These are phyloP conservation scores for Endotricha flammealis DNA, from an alignment of 2,888 invertebrate genomes.

Conservation along the genomic window DNA sequence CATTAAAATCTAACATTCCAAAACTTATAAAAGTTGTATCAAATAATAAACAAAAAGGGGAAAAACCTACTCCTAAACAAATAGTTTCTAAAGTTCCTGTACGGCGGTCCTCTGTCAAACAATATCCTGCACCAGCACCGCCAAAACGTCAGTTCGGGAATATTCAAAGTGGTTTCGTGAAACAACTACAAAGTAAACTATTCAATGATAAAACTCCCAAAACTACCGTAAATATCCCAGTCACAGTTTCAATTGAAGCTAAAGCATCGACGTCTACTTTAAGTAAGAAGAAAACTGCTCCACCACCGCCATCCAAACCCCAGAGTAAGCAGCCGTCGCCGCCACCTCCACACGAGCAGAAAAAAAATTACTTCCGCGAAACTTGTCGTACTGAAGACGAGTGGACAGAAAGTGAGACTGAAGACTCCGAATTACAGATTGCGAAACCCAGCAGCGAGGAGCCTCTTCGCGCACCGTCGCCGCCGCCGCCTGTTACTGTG, in stretches of 20 bases:
- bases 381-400: conserved; percentile 82
- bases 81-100: conserved; percentile 62
- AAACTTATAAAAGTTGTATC: conserved; percentile 51
- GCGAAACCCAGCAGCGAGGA: conserved; percentile 35
- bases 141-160: conserved; percentile 68
- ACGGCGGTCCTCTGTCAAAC: conserved; percentile 56
- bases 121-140: conserved; percentile 62
- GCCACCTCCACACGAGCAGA: conserved; percentile 39
- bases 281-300: conserved; percentile 57
- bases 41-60: conserved; percentile 47
- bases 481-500: conserved; percentile 61
- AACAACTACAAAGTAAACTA: conserved; percentile 64
- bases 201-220: conserved; percentile 50
- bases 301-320: conserved; percentile 41
- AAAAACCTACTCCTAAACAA: conserved; percentile 53
- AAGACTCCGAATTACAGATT: conserved; percentile 40
- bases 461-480: conserved; percentile 38
- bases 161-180: conserved; percentile 67
- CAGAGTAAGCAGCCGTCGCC: conserved; percentile 36
- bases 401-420: conserved; percentile 73
- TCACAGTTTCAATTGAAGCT: conserved; percentile 28
- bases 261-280: conserved; percentile 46
- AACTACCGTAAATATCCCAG: conserved; percentile 22
- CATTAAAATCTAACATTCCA: conserved; percentile 60
- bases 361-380: conserved; percentile 76